These are phyloP conservation scores for Dione vanillae DNA, from an alignment of 2,888 invertebrate genomes.

Conservation along the genomic window DNA sequence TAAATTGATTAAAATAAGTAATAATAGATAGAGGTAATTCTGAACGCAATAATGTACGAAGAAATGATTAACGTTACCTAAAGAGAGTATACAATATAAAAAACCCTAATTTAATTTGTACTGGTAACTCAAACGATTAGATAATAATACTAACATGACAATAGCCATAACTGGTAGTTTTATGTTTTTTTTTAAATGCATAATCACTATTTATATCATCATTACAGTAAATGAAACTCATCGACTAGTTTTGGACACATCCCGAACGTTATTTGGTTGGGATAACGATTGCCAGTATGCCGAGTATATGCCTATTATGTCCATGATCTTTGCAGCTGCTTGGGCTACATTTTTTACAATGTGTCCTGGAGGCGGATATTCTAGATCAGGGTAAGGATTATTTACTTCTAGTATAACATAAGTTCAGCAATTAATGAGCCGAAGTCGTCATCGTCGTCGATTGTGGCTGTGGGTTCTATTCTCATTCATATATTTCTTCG, in stretches of 20 bases:
- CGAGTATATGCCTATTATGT: slow-evolving; percentile 76
- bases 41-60: no score
- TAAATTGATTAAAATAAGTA: no score
- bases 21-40: no score
- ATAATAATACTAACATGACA: no score
- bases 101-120: no score
- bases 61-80: no score
- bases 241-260: slow-evolving; percentile 61
- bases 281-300: slow-evolving; percentile 68
- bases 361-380: slow-evolving; percentile 73
- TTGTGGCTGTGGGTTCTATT: not conserved
- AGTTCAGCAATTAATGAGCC: no score
- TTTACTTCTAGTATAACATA: not conserved
- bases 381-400: slow-evolving; percentile 63
- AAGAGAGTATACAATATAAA: no score
- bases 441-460: not conserved
- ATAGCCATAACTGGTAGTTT: no score
- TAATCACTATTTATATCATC: not conserved
- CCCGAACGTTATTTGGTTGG: slow-evolving; percentile 63
- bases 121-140: no score
- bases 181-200: no score
- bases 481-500: not conserved
- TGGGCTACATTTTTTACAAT: slow-evolving; percentile 76
- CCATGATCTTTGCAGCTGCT: slow-evolving; percentile 67
- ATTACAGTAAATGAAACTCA: slow-evolving; percentile 65